Evolutionary conservation across 2,888 invertebrate species (phyloP).

Genomic region (Ceriagrion tenellum): DNA sequence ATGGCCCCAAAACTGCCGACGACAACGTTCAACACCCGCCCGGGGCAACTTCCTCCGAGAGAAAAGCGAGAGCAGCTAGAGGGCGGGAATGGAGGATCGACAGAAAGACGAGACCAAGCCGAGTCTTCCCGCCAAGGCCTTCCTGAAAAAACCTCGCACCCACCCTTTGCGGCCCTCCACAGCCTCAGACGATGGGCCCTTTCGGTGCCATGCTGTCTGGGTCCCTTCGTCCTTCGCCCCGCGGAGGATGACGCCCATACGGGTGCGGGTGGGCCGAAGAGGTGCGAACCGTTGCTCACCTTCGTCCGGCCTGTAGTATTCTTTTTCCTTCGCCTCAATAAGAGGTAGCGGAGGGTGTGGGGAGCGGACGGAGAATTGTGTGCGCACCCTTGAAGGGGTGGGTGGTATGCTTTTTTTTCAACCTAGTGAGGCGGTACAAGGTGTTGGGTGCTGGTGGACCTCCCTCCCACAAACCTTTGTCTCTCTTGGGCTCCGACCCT

Average conservation of each 20-base stretch:
- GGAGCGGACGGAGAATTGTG: background rate
- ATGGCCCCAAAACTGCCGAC: background rate
- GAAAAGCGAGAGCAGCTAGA: background rate
- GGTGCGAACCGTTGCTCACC: background rate
- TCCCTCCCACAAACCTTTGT: background rate
- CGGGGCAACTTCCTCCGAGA: background rate
- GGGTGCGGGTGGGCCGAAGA: background rate
- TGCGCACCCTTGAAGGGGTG: too few species aligned
- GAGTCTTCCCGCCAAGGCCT: too few species aligned
- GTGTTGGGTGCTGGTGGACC: background rate
- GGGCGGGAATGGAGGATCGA: background rate
- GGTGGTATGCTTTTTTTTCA: too few species aligned
- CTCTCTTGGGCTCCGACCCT: too few species aligned
- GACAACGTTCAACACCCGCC: background rate
- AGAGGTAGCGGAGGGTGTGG: too few species aligned
- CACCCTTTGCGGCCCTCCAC: too few species aligned
- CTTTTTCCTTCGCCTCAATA: too few species aligned
- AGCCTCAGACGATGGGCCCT: background rate
- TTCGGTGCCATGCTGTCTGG: conserved; percentile 28
- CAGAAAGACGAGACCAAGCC: background rate
- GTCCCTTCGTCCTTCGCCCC: background rate
- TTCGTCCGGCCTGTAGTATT: background rate
- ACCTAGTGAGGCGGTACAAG: background rate
- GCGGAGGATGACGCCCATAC: background rate
- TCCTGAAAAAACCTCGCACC: too few species aligned